Evolutionary conservation across 2,888 invertebrate genomes (phyloP).

Genomic region (Acanthosepion esculentum): DNA sequence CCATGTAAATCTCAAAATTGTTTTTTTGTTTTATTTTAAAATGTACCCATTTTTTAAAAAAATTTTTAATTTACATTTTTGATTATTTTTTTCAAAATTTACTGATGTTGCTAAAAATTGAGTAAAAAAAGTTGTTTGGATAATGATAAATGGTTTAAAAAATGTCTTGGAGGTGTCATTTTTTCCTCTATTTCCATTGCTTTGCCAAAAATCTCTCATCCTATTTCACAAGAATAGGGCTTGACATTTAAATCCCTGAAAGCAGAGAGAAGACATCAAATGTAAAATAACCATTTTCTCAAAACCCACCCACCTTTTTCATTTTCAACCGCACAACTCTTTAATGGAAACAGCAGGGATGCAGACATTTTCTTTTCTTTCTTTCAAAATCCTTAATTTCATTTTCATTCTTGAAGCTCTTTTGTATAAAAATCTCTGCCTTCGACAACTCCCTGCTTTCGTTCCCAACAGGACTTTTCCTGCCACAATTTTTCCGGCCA

Average conservation of each 20-base stretch:
- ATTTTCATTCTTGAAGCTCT: slow-evolving; percentile 12
- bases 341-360: neutral
- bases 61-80: neutral
- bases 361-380: neutral
- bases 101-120: neutral
- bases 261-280: neutral
- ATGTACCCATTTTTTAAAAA: neutral
- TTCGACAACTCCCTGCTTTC: slow-evolving; percentile 20
- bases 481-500: slow-evolving; percentile 33
- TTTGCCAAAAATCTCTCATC: neutral
- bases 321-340: neutral
- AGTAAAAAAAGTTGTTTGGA: neutral
- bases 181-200: neutral
- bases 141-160: neutral
- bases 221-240: neutral
- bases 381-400: slow-evolving; percentile 22
- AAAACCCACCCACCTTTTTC: neutral
- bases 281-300: neutral
- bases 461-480: slow-evolving; percentile 21
- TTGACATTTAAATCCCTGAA: slow-evolving; percentile 33
- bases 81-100: neutral
- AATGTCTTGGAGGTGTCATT: neutral
- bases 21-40: neutral
- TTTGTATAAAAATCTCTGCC: neutral
- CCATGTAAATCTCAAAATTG: neutral